Evolutionary conservation across 2,888 invertebrate species (phyloP), one percentile per base, ranked within the genome.

Genomic region (Disparrhopalites patrizii): DNA sequence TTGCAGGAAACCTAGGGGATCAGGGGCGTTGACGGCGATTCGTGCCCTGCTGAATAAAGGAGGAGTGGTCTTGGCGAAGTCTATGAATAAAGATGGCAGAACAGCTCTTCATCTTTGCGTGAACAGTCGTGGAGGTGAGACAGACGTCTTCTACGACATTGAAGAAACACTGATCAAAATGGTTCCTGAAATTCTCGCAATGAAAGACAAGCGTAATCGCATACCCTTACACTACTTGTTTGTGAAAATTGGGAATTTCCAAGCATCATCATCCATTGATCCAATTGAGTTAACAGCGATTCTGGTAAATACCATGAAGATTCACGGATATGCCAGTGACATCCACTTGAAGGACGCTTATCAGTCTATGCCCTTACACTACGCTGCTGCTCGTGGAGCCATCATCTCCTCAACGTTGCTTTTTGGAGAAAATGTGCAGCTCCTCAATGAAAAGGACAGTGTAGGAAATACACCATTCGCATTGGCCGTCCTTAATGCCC

Each of bases 191-290:
- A 72, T 77, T 7, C 77, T 79, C 65, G 75, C 76, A 7, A 66
- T 65, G 8, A 76, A 75, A 62, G 80, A 81, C 67, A 73, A 73
- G 18, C 70, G 76, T 7, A 77, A 77, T 7, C 74, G 81, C 55
- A 76, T 79, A 27, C 81, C 82, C 4, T 76, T 83, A 23, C 82
- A 82, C 75, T 81, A 82, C 73, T 80, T 79, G 2, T 82, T 82
- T 73, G 76, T 78, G 13, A 79, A 79, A 68, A 77, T 78, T 56
- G 75, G 75, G 33, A 75, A 71, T 72, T 78, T 75, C 51, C 68
- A 58, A 3, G 66, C 62, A 0, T 67, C 75, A 31, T 38, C 68
- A 60, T 68, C 67, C 65, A 74, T 78, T 33, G 81, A 81, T 73
- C 81, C 81, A 1, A 80, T 81, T 62, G 81, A 81, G 70, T 68